Evolutionary conservation across 2,888 invertebrate genomes (phyloP).

Genomic region (Netelia fuscicornis): DNA sequence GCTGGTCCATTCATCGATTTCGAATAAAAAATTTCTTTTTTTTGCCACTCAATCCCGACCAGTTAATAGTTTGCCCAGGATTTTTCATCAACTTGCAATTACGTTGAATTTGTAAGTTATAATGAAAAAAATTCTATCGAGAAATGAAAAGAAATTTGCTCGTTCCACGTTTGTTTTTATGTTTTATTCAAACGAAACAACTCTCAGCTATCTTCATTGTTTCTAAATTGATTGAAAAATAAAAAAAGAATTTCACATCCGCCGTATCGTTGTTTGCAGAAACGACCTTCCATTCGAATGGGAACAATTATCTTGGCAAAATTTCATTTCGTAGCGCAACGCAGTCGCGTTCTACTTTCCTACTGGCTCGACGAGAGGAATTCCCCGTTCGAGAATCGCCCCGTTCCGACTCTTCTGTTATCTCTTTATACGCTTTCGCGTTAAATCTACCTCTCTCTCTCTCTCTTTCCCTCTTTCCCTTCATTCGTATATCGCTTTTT

Average conservation of each 20-base stretch:
- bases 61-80: background rate
- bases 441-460: background rate
- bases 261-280: background rate
- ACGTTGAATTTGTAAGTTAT: too few species aligned
- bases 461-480: background rate
- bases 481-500: background rate
- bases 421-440: conserved; percentile 22
- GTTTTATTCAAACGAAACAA: background rate
- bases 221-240: background rate
- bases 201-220: background rate
- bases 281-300: conserved; percentile 1
- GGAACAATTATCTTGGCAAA: conserved; percentile 16
- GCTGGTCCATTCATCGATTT: background rate
- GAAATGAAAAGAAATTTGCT: background rate
- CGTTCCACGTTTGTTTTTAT: background rate
- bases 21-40: background rate
- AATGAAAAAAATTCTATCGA: background rate
- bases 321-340: conserved; percentile 22
- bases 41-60: background rate
- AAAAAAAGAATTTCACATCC: conserved; percentile 3
- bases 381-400: conserved; percentile 33
- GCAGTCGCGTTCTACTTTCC: conserved; percentile 33
- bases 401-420: conserved; percentile 23
- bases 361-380: conserved; percentile 27
- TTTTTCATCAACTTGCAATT: background rate